Percentiles rank a stretch among this genome's conserved stretches.
phyloP scores from a whole-genome alignment of 2,113 vertebrate species.

The Parus major region DNA sequence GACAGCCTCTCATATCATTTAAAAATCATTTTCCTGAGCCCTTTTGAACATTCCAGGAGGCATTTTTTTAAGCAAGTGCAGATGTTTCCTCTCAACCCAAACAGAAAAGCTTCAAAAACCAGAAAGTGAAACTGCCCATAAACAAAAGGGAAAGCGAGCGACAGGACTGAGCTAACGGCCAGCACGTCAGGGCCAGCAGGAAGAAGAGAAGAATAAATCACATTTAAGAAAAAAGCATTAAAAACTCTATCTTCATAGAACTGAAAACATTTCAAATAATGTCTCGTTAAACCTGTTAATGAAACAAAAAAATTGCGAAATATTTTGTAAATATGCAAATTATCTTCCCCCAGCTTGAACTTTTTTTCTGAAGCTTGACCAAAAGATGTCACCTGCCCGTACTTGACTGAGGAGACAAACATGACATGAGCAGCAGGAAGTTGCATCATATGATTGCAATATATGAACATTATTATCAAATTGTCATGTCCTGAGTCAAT shows the following conservation, averaged over 20 bases:
- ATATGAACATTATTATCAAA: slow-evolving; percentile 42
- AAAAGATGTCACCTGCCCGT: slow-evolving; percentile 1
- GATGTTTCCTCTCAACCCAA: slow-evolving; percentile 64
- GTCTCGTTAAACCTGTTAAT: background rate
- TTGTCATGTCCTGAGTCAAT: slow-evolving; percentile 29
- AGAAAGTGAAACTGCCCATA: slow-evolving; percentile 68
- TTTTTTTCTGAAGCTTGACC: slow-evolving; percentile 13
- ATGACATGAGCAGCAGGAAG: slow-evolving; percentile 31
- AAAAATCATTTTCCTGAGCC: slow-evolving; percentile 18
- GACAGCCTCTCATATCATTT: background rate
- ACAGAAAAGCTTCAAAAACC: slow-evolving; percentile 57
- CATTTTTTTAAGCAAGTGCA: slow-evolving; percentile 37
- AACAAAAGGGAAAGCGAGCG: slow-evolving; percentile 51
- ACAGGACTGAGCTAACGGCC: background rate
- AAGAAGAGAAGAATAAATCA: background rate
- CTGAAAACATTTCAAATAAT: background rate
- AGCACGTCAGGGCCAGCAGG: background rate
- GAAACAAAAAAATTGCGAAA: background rate
- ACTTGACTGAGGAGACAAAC: slow-evolving; percentile 41
- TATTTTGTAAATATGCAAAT: background rate
- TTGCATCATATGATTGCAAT: slow-evolving; percentile 58
- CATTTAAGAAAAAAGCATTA: background rate
- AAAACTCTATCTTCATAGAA: background rate
- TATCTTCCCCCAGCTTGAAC: background rate
- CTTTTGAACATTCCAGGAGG: slow-evolving; percentile 55